Conservation (phyloP, 2,113 vertebrate genomes). For the Mobula birostris region DNA sequence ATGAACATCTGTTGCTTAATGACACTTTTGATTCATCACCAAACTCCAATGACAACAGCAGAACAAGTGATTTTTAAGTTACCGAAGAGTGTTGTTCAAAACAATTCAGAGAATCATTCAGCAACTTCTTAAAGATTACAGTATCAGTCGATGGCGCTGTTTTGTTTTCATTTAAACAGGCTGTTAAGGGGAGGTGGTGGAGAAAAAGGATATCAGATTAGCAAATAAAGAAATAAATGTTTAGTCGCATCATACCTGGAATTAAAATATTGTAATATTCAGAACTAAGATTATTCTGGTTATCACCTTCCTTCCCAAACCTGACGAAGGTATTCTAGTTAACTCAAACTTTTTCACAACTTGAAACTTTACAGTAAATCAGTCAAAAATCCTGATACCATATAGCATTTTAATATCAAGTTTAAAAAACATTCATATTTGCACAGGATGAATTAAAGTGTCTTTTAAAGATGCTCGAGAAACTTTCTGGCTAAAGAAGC, state of each 20-base stretch:
- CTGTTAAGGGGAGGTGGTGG: background rate
- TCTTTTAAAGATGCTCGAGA: background rate
- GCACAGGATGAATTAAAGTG: background rate
- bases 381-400: no score
- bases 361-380: background rate
- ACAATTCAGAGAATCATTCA: constrained; percentile 22
- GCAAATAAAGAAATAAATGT: background rate
- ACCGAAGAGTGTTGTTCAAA: constrained; percentile 20
- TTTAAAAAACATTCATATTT: background rate
- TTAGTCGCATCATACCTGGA: background rate
- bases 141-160: background rate
- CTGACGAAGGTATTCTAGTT: no score
- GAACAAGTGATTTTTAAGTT: background rate
- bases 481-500: background rate
- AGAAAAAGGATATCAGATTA: background rate
- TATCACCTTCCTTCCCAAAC: no score
- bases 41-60: background rate
- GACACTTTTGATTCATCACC: background rate
- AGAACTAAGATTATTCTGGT: background rate
- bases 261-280: background rate
- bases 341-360: background rate
- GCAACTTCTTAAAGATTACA: constrained; percentile 19
- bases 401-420: background rate
- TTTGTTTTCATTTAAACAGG: constrained; percentile 21
- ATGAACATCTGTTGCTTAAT: background rate